Conservation (phyloP, 2,888 invertebrate species). For the Boloria selene region DNA sequence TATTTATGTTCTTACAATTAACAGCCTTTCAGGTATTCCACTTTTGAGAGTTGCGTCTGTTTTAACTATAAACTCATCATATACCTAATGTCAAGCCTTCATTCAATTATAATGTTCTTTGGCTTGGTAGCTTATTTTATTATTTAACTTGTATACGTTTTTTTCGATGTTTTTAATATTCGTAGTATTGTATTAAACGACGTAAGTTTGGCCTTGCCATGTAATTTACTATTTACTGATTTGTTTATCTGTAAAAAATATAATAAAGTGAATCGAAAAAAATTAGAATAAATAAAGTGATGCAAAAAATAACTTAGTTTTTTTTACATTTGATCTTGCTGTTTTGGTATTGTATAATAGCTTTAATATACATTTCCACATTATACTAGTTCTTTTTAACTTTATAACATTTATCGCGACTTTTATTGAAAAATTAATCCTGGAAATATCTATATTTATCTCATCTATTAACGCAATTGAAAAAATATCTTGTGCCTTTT, state of each 20-base stretch:
- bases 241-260: slow-evolving; percentile 60
- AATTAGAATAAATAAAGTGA: slow-evolving; percentile 70
- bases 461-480: no score
- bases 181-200: slow-evolving; percentile 39
- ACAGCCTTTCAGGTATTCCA: background rate
- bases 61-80: background rate
- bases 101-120: slow-evolving; percentile 46
- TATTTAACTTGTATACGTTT: slow-evolving; percentile 25
- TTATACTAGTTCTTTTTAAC: no score
- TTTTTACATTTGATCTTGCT: background rate
- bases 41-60: background rate
- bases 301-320: slow-evolving; percentile 33
- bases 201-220: slow-evolving; percentile 71
- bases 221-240: slow-evolving; percentile 61
- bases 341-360: background rate
- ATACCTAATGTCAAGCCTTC: background rate
- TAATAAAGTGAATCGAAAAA: slow-evolving; percentile 66
- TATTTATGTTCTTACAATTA: background rate
- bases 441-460: no score
- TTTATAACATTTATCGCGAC: no score
- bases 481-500: no score
- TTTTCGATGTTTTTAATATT: slow-evolving; percentile 42
- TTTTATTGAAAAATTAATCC: no score
- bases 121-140: slow-evolving; percentile 25
- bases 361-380: no score